phyloP scores from a whole-genome alignment of 2,113 vertebrate genomes.

The Brachirus orientalis region DNA sequence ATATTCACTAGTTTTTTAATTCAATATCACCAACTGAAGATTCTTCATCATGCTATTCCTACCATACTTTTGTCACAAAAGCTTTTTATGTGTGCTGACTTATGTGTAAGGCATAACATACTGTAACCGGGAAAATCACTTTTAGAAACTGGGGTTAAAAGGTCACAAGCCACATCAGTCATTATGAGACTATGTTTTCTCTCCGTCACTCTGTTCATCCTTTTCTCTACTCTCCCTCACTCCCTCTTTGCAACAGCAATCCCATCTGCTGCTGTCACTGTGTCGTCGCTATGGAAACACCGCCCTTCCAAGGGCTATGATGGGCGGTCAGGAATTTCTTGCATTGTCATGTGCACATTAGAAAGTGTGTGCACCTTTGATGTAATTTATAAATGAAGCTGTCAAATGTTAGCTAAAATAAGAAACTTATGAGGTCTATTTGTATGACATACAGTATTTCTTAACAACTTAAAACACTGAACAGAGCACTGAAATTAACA shows the following conservation, averaged over 20 bases:
- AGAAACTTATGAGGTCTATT: no score
- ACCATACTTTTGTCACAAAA: no score
- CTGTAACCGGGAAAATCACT: neutral
- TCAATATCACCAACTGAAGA: no score
- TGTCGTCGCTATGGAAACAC: slow-evolving; percentile 73
- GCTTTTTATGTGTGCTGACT: no score
- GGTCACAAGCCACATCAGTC: neutral
- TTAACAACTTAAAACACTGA: no score
- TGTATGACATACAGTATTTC: no score
- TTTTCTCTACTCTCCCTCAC: slow-evolving; percentile 1
- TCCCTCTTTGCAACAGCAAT: slow-evolving; percentile 35
- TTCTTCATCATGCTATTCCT: neutral
- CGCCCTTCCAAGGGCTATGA: slow-evolving; percentile 38
- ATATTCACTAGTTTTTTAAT: no score
- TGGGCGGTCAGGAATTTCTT: slow-evolving; percentile 67
- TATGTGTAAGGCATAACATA: no score
- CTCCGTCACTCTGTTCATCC: neutral
- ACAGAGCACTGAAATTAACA: no score
- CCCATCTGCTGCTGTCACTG: slow-evolving; percentile 75
- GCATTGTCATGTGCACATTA: slow-evolving; percentile 63
- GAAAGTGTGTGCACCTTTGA: no score
- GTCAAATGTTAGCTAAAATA: no score
- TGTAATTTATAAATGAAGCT: no score
- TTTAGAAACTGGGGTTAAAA: slow-evolving; percentile 4
- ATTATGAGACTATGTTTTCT: neutral